Percentiles rank a stretch among this genome's conserved stretches.
These are phyloP conservation scores for Origma solitaria DNA, from an alignment of 2,113 vertebrate genomes.

Conservation along the genomic window DNA sequence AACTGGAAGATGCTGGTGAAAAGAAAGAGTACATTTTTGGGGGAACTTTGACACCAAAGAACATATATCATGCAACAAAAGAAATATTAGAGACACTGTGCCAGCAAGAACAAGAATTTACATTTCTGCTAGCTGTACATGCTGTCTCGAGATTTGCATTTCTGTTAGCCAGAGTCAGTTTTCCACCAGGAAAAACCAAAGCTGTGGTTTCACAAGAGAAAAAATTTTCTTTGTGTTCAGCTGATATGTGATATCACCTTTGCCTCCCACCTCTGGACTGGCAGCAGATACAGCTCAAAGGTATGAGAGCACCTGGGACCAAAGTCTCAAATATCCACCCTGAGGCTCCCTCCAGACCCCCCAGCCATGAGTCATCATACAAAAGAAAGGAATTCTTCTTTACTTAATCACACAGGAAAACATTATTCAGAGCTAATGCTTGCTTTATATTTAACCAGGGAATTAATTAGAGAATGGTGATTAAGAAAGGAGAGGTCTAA, in stretches of 20 bases:
- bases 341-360: conserved; percentile 3
- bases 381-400: conserved; percentile 67
- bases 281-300: neutral
- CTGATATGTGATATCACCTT: neutral
- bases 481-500: conserved; percentile 61
- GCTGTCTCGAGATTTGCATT: neutral
- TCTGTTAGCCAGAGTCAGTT: neutral
- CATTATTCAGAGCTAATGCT: conserved; percentile 69
- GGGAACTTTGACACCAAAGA: neutral
- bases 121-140: neutral
- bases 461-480: conserved; percentile 72
- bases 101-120: neutral
- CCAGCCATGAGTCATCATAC: conserved; percentile 53
- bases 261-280: neutral
- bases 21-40: neutral
- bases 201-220: neutral
- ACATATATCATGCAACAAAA: neutral
- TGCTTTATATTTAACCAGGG: conserved; percentile 73
- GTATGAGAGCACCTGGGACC: conserved; percentile 24
- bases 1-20: neutral
- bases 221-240: neutral
- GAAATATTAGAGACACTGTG: neutral
- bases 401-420: conserved; percentile 68
- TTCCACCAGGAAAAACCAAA: neutral
- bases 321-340: conserved; percentile 36